Evolutionary conservation across 2,888 invertebrate species (phyloP), one percentile per base, ranked within the genome.

Genomic region (Ephialtes manifestator): DNA sequence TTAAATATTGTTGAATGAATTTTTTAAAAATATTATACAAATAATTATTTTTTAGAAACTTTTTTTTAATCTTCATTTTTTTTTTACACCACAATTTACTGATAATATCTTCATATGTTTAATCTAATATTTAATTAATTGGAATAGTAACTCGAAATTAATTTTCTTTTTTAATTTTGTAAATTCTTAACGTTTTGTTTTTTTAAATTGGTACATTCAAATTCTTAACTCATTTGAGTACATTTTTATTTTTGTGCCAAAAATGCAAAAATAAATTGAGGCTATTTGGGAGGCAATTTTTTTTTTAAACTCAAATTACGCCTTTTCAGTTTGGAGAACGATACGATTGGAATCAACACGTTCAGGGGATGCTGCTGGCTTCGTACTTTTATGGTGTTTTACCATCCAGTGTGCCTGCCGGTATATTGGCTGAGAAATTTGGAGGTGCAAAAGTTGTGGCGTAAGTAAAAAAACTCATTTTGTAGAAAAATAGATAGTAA

Each of bases 381-480:
- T 90, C 89, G 10, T 94, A 94, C 76, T 93, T 93, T 82, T 90
- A 90, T 75, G 94, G 94, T 20, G 92, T 92, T 4, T 75, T 94
- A 7, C 92, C 93, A 15, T 91, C 91, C 4, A 94, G 94, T 79
- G 83, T 93, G 53, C 94, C 94, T 2, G 90, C 91, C 8, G 94
- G 94, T 18, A 86, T 92, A 51, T 80, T 94, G 28, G 93, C 94
- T 15, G 94, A 94, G 68, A 93, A 91, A 87, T 93, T 92, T 46
- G 94, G 94, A 8, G 94, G 94, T 31, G 88, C 94, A 3, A 92
- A 87, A 90, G 93, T 94, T 20, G 94, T 94, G 10, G 93, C 93
- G 94, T 94, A 86, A 91, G 92, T 92, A 83, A 13, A 11, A n/a
- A 15, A 46, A 51, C 4, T 1, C 5, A 51, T 39, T 18, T 55